Evolutionary conservation across 2,113 vertebrate species (phyloP).

Genomic region (Pipra filicauda): DNA sequence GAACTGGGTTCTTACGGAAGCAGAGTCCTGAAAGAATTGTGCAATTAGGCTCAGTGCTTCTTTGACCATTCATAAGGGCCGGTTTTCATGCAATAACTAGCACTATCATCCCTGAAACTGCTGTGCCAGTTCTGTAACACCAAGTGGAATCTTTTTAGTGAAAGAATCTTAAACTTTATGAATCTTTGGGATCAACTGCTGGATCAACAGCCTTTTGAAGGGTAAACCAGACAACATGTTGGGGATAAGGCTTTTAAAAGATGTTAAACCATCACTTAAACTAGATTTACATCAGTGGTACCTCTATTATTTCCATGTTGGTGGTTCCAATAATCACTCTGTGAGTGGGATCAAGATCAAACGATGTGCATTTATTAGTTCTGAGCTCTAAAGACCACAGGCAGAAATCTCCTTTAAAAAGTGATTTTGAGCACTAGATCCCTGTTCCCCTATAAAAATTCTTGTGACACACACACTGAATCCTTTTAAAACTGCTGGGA

Average conservation of each 20-base stretch:
- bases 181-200: neutral
- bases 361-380: neutral
- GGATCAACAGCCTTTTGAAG: neutral
- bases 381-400: neutral
- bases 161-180: neutral
- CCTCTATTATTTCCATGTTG: neutral
- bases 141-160: neutral
- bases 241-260: neutral
- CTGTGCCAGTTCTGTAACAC: neutral
- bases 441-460: neutral
- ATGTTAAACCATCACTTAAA: neutral
- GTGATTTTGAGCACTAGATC: neutral
- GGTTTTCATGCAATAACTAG: neutral
- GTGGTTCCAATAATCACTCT: neutral
- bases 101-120: neutral
- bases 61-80: neutral
- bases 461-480: neutral
- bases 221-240: neutral
- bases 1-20: neutral
- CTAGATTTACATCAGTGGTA: neutral
- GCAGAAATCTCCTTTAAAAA: neutral
- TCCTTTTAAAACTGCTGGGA: neutral
- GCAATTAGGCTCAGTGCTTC: neutral
- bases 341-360: neutral
- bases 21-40: neutral